Evolutionary conservation across 2,113 vertebrate species (phyloP), one percentile per base, ranked within the genome.

Genomic region (Ceuthmochares aereus): DNA sequence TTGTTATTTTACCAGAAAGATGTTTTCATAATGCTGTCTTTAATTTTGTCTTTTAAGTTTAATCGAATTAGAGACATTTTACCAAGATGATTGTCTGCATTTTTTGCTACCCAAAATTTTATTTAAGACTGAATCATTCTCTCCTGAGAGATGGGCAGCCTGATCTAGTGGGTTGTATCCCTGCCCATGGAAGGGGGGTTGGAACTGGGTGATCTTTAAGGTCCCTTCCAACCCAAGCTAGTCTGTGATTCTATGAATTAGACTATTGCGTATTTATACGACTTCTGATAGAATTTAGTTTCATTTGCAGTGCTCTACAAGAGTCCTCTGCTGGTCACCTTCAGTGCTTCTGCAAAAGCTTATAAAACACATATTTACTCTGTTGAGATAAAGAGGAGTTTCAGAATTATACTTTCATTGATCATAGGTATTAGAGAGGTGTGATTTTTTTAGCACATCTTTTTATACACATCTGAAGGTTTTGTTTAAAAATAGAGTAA

Each of bases 1-100:
- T 37, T 5, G 2, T 1, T 3, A 32, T 83, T 78, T 67, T 54
- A 42, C 19, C 36, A 15, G 47, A 49, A 9, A 0, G 0, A 2
- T 18, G 3, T 68, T 67, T 70, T 92, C 30, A 10, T 67, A 60
- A 34, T 32, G 15, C 42, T 69, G 18, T 66, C 7, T 84, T 25
- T n/a, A 11, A 56, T 87, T 76, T 84, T 75, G 13, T 60, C 32
- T 23, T 87, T 51, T 42, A 42, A 26, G 13, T 54, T 37, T 32
- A 56, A 60, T 78, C 32, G 63, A 36, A 83, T 40, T 62, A 64
- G 42, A 45, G 37, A 34, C 40, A 12, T 84, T 87, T 89, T 92
- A 70, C 25, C n/a, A 70, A 40, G 26, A 54, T n/a, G 27, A 42
- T 22, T 27, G 8, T 34, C 19, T 77, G 32, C 3, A 4, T 54